Percentiles rank a stretch among this genome's conserved stretches.
Evolutionary conservation across 2,797 vertebrate species (phyloP).

Genomic region (Notoglanidium macrostoma): DNA sequence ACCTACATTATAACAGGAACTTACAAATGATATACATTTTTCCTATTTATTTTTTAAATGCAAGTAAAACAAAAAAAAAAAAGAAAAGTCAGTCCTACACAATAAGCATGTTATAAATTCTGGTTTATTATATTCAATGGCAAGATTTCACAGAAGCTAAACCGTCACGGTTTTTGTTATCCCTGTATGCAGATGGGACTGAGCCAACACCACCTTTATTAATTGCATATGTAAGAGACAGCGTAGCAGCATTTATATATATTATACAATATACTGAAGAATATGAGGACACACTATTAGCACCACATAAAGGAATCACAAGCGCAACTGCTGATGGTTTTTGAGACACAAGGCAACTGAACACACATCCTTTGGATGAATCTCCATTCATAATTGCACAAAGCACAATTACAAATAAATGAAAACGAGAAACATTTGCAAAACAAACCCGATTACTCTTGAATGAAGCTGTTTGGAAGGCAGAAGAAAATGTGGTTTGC

Average conservation of each 20-base stretch:
- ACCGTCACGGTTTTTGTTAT: conserved; percentile 36
- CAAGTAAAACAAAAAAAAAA: not conserved
- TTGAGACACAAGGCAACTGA: conserved; percentile 19
- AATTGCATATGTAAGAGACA: conserved; percentile 60
- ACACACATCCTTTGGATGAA: conserved; percentile 42
- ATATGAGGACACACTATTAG: conserved; percentile 41
- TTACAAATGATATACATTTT: not conserved
- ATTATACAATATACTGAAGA: conserved; percentile 61
- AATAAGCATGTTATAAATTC: conserved; percentile 51
- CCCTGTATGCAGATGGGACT: conserved; percentile 38
- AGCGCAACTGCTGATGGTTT: conserved; percentile 42
- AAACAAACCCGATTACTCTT: not conserved
- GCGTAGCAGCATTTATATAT: conserved; percentile 61
- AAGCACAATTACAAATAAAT: conserved; percentile 43
- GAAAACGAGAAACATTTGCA: not conserved
- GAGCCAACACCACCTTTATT: conserved; percentile 45
- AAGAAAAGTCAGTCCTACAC: not conserved
- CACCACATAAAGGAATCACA: conserved; percentile 43
- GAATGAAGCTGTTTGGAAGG: not conserved
- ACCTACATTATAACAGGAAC: not conserved
- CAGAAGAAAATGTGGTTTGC: not conserved
- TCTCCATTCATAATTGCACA: conserved; percentile 46
- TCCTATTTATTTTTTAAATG: not conserved
- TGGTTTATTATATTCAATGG: conserved; percentile 61
- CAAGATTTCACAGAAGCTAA: conserved; percentile 51